Percentiles rank a stretch among this genome's conserved stretches.
Conservation (phyloP, 2,888 invertebrate species). For the Emmelina monodactyla region DNA sequence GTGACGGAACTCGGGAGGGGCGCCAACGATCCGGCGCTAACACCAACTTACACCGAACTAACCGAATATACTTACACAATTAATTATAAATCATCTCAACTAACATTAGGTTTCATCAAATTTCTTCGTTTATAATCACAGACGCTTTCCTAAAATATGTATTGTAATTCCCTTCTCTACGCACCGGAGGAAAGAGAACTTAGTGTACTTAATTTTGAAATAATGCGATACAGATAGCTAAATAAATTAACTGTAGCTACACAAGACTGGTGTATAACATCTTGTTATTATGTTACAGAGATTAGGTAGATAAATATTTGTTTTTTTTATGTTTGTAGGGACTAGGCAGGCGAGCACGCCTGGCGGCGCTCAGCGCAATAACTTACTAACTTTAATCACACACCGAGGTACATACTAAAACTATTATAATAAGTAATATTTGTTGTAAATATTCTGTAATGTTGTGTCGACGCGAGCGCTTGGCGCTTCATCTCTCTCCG, state of each 20-base stretch:
- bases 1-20: background rate
- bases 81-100: conserved; percentile 28
- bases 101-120: conserved; percentile 53
- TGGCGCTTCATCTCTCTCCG: conserved; percentile 33
- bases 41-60: conserved; percentile 23
- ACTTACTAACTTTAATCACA: conserved; percentile 58
- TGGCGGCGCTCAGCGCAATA: conserved; percentile 54
- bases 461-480: conserved; percentile 41
- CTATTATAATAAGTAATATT: conserved; percentile 55
- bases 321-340: conserved; percentile 59
- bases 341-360: conserved; percentile 55
- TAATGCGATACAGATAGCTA: conserved; percentile 45
- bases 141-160: conserved; percentile 65
- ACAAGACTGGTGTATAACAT: conserved; percentile 46
- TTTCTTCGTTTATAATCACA: conserved; percentile 65
- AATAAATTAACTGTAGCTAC: conserved; percentile 61
- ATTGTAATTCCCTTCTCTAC: conserved; percentile 42
- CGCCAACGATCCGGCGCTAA: conserved; percentile 8
- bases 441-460: conserved; percentile 40
- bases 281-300: conserved; percentile 43
- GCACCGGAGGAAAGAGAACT: conserved; percentile 47
- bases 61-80: conserved; percentile 35
- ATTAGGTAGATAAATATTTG: conserved; percentile 56
- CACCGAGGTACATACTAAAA: conserved; percentile 57
- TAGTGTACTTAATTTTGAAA: conserved; percentile 47